phyloP scores from a whole-genome alignment of 2,797 vertebrate genomes.

The Triplophysa bombifrons region DNA sequence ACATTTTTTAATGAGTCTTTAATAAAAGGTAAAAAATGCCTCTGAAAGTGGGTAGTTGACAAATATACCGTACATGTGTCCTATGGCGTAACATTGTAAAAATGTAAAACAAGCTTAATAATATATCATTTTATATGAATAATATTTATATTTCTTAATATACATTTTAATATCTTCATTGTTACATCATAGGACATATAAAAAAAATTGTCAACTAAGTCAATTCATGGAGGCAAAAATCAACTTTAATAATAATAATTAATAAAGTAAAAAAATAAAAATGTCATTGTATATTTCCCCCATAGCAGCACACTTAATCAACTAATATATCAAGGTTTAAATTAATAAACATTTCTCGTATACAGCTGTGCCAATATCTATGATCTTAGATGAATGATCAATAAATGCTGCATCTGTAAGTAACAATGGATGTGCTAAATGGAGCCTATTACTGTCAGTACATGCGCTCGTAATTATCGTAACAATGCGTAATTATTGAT shows the following conservation, averaged over 20 bases:
- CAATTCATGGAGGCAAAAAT: neutral
- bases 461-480: slow-evolving; percentile 48
- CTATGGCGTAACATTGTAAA: too few species aligned
- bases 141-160: too few species aligned
- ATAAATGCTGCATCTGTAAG: slow-evolving; percentile 32
- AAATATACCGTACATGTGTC: too few species aligned
- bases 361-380: slow-evolving; percentile 1
- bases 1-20: neutral
- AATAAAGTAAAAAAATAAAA: too few species aligned
- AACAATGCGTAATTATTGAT: slow-evolving; percentile 56
- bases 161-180: too few species aligned
- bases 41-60: neutral
- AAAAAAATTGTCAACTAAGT: too few species aligned
- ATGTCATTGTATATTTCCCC: neutral
- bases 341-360: slow-evolving; percentile 8
- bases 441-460: slow-evolving; percentile 38
- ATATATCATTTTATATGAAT: too few species aligned
- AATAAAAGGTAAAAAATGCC: neutral
- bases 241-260: neutral
- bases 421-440: slow-evolving; percentile 31
- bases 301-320: neutral
- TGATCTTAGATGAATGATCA: slow-evolving; percentile 24
- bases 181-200: too few species aligned
- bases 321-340: neutral
- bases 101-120: too few species aligned